These are phyloP conservation scores for Drosophila santomea DNA, from an alignment of 1,140 invertebrate genomes.

Conservation along the genomic window DNA sequence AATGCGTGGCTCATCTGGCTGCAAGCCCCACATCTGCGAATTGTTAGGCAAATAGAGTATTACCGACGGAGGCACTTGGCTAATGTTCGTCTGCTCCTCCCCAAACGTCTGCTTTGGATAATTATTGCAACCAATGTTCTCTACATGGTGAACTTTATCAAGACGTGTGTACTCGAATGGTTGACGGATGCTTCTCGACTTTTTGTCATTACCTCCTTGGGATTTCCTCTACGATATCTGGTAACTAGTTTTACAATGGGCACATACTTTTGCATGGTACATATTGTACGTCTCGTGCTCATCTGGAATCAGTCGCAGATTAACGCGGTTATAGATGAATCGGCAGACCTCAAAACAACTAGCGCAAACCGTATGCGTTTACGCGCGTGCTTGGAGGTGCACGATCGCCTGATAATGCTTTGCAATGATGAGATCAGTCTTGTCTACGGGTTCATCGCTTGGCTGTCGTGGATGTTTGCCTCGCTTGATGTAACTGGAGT, in stretches of 20 bases:
- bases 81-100: conserved; percentile 7
- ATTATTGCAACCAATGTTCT: conserved; percentile 40
- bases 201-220: conserved; percentile 54
- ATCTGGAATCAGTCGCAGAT: conserved; percentile 48
- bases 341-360: conserved; percentile 35
- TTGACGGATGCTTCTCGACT: conserved; percentile 15
- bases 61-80: conserved; percentile 47
- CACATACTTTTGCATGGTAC: conserved; percentile 59
- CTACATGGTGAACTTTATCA: conserved; percentile 50
- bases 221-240: conserved; percentile 63
- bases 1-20: conserved; percentile 64
- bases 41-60: conserved; percentile 52
- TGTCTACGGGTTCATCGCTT: conserved; percentile 65
- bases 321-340: conserved; percentile 13
- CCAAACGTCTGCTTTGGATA: conserved; percentile 42
- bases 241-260: conserved; percentile 63
- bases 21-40: conserved; percentile 52
- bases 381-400: conserved; percentile 54
- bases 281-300: conserved; percentile 49
- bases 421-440: conserved; percentile 66
- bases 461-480: conserved; percentile 52
- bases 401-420: conserved; percentile 62
- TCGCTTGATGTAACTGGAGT: conserved; percentile 61
- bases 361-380: conserved; percentile 22
- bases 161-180: conserved; percentile 33